Evolutionary conservation across 2,888 invertebrate genomes (phyloP), one percentile per base, ranked within the genome.

Genomic region (Auanema sp.): DNA sequence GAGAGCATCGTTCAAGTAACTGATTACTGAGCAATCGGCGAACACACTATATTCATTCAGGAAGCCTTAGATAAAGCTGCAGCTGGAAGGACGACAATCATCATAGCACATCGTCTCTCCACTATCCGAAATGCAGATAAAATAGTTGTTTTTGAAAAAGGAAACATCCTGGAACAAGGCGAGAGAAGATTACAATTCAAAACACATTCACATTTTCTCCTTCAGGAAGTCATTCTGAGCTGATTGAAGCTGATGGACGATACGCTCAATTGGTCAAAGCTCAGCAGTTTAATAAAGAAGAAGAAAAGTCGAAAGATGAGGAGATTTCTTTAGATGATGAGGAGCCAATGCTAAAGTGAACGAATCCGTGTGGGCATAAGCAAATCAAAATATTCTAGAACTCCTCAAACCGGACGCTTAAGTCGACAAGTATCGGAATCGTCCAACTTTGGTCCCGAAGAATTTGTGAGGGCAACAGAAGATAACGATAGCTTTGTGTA

Each of bases 1-100:
- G 68, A 68, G 42, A 23, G 21, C 23, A 3, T 52, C n/a, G 52
- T 52, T n/a, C 52, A 52, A 40, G 14, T 16, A 41, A 47, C 3
- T 10, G 3, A 5, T 18, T 5, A 18, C 16, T 47, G 3, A 33
- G 3, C 3, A 33, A 55, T 60, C 66, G 11, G 3, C 3, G 4
- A 18, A 47, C 21, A 56, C 70, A 18, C 61, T 68, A 65, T 71
- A 68, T n/a, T 76, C 76, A 6, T n/a, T n/a, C 77, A 77, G 66
- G 75, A 79, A 62, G 76, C 75, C 11, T 51, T 75, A 43, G 70
- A 75, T 60, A 75, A 72, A 40, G 76, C 76, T 4, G 53, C 69
- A 6, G 66, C 67, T 18, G 76, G 74, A 52, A 68, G 75, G 43
- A 72, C 76, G 5, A 75, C 75, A 11, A 76, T 76, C 10, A 67